Percentiles rank a stretch among this genome's conserved stretches.
These are phyloP conservation scores for Heliornis fulica DNA, from an alignment of 2,113 vertebrate genomes.

Conservation along the genomic window DNA sequence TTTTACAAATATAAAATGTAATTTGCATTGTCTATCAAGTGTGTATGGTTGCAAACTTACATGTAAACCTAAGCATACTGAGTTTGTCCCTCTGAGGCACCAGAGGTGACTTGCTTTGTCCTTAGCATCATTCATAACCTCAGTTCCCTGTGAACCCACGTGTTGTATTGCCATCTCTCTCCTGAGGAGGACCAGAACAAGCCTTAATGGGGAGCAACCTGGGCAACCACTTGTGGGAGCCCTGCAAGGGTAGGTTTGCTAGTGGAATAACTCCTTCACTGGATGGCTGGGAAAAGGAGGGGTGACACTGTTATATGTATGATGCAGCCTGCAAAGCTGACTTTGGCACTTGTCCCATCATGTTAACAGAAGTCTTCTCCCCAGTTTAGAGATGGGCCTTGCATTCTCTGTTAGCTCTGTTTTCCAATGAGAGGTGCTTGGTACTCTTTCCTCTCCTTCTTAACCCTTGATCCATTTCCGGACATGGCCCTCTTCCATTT, in stretches of 20 bases:
- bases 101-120: background rate
- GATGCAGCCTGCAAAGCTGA: background rate
- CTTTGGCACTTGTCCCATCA: background rate
- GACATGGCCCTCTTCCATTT: background rate
- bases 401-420: background rate
- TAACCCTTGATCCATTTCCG: background rate
- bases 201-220: background rate
- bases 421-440: background rate
- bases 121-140: background rate
- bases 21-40: background rate
- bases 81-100: background rate
- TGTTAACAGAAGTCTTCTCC: background rate
- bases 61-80: background rate
- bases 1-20: background rate
- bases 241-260: background rate
- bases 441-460: background rate
- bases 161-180: background rate
- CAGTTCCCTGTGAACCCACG: background rate
- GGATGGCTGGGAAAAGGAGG: background rate
- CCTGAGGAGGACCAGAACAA: background rate
- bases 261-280: background rate
- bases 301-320: background rate
- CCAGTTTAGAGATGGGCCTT: background rate
- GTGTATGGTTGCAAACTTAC: background rate
- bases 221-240: background rate